These are phyloP conservation scores for Oxyruncus cristatus DNA, from an alignment of 2,113 vertebrate species.

Conservation along the genomic window DNA sequence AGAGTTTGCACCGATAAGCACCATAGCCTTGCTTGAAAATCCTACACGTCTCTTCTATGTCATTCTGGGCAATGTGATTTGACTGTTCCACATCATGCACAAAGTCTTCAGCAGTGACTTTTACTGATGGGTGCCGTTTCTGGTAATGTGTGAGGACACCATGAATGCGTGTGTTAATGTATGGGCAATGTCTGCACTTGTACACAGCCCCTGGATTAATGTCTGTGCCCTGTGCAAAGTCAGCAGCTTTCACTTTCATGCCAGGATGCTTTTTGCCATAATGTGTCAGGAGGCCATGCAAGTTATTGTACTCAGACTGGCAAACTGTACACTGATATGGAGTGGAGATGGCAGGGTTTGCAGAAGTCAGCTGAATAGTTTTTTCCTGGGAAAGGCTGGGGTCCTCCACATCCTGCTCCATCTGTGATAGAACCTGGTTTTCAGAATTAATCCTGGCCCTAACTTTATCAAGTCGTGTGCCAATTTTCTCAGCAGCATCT, in stretches of 20 bases:
- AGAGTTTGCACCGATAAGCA: slow-evolving; percentile 92
- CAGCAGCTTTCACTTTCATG: slow-evolving; percentile 96
- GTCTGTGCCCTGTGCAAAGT: slow-evolving; percentile 92
- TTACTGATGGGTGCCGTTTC: slow-evolving; percentile 89
- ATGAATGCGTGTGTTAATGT: slow-evolving; percentile 93
- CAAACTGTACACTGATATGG: slow-evolving; percentile 93
- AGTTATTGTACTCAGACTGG: slow-evolving; percentile 92
- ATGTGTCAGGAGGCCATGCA: slow-evolving; percentile 92
- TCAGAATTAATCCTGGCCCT: slow-evolving; percentile 56
- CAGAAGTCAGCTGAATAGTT: slow-evolving; percentile 73
- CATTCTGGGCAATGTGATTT: slow-evolving; percentile 74
- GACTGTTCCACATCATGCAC: slow-evolving; percentile 87
- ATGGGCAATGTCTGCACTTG: slow-evolving; percentile 92
- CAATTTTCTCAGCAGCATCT: slow-evolving; percentile 67
- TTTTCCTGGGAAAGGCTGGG: slow-evolving; percentile 76
- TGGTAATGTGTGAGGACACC: slow-evolving; percentile 95
- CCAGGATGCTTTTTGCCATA: slow-evolving; percentile 96
- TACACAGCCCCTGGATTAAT: slow-evolving; percentile 92
- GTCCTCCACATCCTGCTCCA: slow-evolving; percentile 68
- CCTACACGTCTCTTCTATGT: slow-evolving; percentile 87
- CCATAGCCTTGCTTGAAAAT: slow-evolving; percentile 94
- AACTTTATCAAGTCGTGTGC: slow-evolving; percentile 21
- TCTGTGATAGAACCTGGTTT: slow-evolving; percentile 37
- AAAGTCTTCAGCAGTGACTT: slow-evolving; percentile 94
- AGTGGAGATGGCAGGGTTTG: slow-evolving; percentile 83